Conservation (phyloP, 2,797 vertebrate species). For the Forpus xanthops region DNA sequence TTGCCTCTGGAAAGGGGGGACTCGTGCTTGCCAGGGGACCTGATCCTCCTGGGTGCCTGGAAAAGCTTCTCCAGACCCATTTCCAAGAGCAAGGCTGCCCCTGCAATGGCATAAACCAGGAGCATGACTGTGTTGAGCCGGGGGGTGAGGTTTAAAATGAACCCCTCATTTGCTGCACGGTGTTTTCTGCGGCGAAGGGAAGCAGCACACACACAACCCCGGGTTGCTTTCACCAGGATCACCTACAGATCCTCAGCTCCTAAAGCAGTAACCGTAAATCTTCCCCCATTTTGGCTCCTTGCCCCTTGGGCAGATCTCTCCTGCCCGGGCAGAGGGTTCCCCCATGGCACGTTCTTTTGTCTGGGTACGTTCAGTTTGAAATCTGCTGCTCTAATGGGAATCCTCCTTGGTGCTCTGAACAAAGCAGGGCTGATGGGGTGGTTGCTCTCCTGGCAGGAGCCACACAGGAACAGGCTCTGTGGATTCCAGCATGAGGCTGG, state of each 20-base stretch:
- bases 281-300: neutral
- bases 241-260: neutral
- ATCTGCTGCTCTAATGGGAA: neutral
- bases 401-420: neutral
- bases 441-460: neutral
- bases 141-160: neutral
- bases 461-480: neutral
- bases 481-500: neutral
- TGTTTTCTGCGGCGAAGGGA: neutral
- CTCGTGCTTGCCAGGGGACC: rapidly evolving
- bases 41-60: neutral
- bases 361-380: neutral
- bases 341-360: rapidly evolving
- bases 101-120: neutral
- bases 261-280: neutral
- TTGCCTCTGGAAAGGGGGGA: neutral
- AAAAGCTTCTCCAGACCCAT: neutral
- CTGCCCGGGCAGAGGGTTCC: neutral
- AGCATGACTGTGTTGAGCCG: neutral
- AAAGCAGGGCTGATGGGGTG: neutral
- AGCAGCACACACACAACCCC: neutral
- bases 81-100: neutral
- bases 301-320: neutral
- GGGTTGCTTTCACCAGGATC: neutral
- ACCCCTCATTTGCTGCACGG: neutral